phyloP scores from a whole-genome alignment of 2,113 vertebrate species.

The Tiliqua scincoides region DNA sequence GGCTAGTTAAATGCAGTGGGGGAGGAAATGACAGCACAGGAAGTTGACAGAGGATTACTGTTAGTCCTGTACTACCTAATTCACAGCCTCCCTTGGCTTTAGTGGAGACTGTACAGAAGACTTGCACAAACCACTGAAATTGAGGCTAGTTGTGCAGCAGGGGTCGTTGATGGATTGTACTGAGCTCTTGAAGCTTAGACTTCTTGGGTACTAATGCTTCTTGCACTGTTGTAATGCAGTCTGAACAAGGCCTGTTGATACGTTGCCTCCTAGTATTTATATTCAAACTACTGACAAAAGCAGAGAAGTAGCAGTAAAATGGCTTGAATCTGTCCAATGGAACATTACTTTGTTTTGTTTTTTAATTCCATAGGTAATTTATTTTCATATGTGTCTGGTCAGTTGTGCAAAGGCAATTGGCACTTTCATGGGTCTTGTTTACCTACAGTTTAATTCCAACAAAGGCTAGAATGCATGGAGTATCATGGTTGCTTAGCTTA shows the following conservation, averaged over 20 bases:
- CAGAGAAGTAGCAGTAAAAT: constrained; percentile 17
- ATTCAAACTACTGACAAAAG: constrained; percentile 32
- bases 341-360: background rate
- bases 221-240: background rate
- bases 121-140: background rate
- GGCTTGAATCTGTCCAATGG: background rate
- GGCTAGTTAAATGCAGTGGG: constrained; percentile 15
- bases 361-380: constrained; percentile 50
- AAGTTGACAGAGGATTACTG: background rate
- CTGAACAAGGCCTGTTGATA: background rate
- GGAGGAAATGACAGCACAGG: background rate
- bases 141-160: background rate
- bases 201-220: constrained; percentile 1
- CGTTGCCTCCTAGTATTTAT: constrained; percentile 47
- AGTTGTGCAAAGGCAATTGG: no score
- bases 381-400: constrained; percentile 52
- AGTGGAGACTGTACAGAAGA: background rate
- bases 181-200: background rate
- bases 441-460: background rate
- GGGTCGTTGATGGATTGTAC: background rate
- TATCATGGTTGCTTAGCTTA: constrained; percentile 3
- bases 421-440: no score
- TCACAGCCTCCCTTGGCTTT: background rate
- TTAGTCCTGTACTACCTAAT: background rate
- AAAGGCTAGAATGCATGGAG: background rate